phyloP scores from a whole-genome alignment of 1,140 invertebrate genomes.

The Papilio polytes region DNA sequence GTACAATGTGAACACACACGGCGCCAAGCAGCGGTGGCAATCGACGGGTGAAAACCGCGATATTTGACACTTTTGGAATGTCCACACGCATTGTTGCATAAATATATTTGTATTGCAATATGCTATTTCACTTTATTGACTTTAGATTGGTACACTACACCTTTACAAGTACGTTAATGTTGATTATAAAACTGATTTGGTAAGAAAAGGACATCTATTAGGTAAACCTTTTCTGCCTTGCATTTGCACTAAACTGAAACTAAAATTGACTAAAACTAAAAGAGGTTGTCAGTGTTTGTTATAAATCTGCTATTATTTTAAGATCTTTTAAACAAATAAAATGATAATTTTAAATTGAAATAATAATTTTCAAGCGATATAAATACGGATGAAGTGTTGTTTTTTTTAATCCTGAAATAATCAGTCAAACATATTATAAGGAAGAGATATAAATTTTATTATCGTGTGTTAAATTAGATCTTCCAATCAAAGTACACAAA shows the following conservation, averaged over 20 bases:
- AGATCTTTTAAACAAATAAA: background rate
- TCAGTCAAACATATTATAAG: background rate
- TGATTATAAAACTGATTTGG: background rate
- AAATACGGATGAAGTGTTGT: background rate
- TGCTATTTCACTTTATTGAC: background rate
- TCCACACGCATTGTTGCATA: slow-evolving; percentile 7
- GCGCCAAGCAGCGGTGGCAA: slow-evolving; percentile 20
- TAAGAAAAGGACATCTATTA: background rate
- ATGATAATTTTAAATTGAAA: background rate
- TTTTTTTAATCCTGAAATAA: background rate
- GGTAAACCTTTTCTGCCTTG: background rate
- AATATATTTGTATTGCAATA: background rate
- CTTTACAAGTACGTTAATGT: background rate
- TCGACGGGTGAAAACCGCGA: slow-evolving; percentile 38
- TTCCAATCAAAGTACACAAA: background rate
- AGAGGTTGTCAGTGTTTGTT: too few species aligned
- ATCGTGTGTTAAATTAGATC: background rate
- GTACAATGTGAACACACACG: slow-evolving; percentile 20
- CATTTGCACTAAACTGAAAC: background rate
- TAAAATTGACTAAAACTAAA: too few species aligned
- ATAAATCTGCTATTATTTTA: background rate
- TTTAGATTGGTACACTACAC: background rate
- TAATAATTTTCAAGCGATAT: background rate
- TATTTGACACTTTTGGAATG: slow-evolving; percentile 42
- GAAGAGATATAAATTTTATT: background rate